These are phyloP conservation scores for Pollachius pollachius DNA, from an alignment of 2,113 vertebrate species.

Conservation along the genomic window DNA sequence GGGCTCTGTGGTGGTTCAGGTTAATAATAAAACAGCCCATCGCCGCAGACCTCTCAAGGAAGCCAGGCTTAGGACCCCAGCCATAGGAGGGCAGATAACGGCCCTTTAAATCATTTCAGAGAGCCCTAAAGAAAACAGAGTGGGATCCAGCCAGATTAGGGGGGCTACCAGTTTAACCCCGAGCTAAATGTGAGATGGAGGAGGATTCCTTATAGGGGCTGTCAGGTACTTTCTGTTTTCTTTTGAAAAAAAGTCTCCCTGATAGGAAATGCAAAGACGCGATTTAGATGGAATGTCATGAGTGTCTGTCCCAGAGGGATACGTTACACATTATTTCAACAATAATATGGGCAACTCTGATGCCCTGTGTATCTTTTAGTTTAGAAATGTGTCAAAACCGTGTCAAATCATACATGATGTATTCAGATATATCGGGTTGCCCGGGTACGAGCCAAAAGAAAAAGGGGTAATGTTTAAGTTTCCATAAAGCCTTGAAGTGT, in stretches of 20 bases:
- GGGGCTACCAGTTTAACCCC: slow-evolving; percentile 25
- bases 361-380: too few species aligned
- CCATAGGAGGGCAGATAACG: slow-evolving; percentile 19
- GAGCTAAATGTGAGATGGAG: slow-evolving; percentile 26
- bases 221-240: slow-evolving; percentile 19
- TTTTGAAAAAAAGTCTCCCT: slow-evolving; percentile 42
- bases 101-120: slow-evolving; percentile 49
- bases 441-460: too few species aligned
- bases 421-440: too few species aligned
- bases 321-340: too few species aligned
- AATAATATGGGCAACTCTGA: too few species aligned
- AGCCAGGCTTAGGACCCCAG: slow-evolving; percentile 26
- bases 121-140: slow-evolving; percentile 42
- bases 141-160: slow-evolving; percentile 33
- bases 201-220: slow-evolving; percentile 44
- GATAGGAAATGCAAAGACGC: slow-evolving; percentile 45
- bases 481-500: too few species aligned
- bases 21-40: not conserved
- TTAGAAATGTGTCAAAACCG: too few species aligned
- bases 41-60: slow-evolving; percentile 30
- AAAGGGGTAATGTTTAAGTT: too few species aligned
- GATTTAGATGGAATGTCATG: slow-evolving; percentile 3
- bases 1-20: too few species aligned
- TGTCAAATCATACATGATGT: too few species aligned
- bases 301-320: too few species aligned